A percentile compares a stretch with the other conserved stretches of the same genome.
Conservation (phyloP, 2,113 vertebrate species). For the Brachypteracias leptosomus region DNA sequence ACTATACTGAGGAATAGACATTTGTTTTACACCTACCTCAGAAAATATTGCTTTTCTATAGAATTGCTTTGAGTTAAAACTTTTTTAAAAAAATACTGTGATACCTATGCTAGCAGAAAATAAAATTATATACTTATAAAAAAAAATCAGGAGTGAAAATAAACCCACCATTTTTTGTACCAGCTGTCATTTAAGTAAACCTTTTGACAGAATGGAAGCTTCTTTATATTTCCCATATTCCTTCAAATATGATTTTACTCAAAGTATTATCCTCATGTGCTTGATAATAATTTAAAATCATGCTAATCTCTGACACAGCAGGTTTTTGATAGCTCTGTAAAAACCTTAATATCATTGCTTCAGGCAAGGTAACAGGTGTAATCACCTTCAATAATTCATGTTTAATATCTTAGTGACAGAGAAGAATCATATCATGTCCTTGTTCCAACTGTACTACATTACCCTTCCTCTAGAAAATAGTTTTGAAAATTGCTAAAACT, state of each 20-base stretch:
- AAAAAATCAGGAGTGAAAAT: background rate
- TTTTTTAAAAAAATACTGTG: background rate
- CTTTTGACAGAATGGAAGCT: background rate
- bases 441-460: conserved; percentile 63
- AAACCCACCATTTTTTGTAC: background rate
- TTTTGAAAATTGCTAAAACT: conserved; percentile 35
- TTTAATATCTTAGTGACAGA: conserved; percentile 85
- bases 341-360: conserved; percentile 85
- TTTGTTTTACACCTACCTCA: background rate
- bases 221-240: background rate
- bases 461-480: conserved; percentile 16
- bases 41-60: background rate
- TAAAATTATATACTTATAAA: background rate
- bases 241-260: conserved; percentile 58
- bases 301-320: conserved; percentile 84
- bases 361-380: conserved; percentile 87
- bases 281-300: conserved; percentile 77
- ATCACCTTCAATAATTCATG: conserved; percentile 85
- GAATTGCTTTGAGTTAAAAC: background rate
- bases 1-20: background rate
- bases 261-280: background rate
- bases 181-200: background rate
- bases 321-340: conserved; percentile 82
- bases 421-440: conserved; percentile 75
- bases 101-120: background rate